These are phyloP conservation scores for Dipodomys spectabilis DNA, from an alignment of 2,113 vertebrate genomes.

Conservation along the genomic window DNA sequence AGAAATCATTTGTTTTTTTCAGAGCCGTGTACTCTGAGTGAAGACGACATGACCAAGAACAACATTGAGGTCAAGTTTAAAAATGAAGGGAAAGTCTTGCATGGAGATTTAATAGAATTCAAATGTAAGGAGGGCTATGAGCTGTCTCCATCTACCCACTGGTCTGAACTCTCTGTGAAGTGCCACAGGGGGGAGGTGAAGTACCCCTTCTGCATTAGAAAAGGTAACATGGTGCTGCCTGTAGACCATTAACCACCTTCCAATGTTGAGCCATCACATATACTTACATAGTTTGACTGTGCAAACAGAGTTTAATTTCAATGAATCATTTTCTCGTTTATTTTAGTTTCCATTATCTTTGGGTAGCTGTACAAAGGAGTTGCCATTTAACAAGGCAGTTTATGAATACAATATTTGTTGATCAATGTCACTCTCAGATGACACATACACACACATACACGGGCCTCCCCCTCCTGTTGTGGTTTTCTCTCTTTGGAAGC, in stretches of 20 bases:
- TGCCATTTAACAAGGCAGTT: background rate
- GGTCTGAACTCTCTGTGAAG: constrained; percentile 79
- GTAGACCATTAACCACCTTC: background rate
- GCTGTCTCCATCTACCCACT: constrained; percentile 56
- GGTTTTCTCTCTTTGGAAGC: too few species aligned
- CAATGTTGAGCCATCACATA: background rate
- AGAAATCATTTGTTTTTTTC: constrained; percentile 55
- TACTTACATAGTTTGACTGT: background rate
- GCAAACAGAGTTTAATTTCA: background rate
- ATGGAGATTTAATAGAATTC: constrained; percentile 88
- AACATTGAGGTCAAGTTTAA: constrained; percentile 86
- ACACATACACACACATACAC: too few species aligned
- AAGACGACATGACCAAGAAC: constrained; percentile 74
- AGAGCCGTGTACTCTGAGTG: constrained; percentile 85
- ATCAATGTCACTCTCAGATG: too few species aligned
- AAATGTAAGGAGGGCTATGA: constrained; percentile 84
- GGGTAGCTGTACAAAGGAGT: too few species aligned
- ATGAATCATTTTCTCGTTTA: background rate
- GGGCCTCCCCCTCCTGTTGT: too few species aligned
- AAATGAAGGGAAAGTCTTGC: constrained; percentile 83
- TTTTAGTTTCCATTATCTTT: too few species aligned
- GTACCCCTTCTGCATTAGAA: constrained; percentile 84
- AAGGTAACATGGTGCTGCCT: constrained; percentile 79
- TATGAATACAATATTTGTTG: background rate
- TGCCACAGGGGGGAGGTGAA: constrained; percentile 82